Evolutionary conservation across 2,113 vertebrate genomes (phyloP), one percentile per base, ranked within the genome.

Genomic region (mouse (Mus musculus)): DNA sequence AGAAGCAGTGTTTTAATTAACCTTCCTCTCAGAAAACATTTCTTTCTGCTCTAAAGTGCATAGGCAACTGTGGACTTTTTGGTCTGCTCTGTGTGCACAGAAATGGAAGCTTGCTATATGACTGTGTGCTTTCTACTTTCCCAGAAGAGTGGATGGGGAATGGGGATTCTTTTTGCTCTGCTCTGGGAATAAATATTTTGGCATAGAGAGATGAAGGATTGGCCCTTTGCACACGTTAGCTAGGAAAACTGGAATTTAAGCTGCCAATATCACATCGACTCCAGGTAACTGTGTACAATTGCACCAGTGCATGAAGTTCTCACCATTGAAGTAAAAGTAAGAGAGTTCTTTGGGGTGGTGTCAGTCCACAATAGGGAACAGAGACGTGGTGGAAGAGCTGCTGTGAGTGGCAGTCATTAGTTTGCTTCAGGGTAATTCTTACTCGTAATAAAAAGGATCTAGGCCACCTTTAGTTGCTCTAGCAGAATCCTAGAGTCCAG

Each of bases 1-100:
- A 63, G 24, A 42, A 96, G 90, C 69, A 10, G 0, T 22, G 78
- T 75, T 98, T 98, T 96, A 91, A 84, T 46, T 81, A 17, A 75
- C 14, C 7, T 93, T 67, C 82, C 30, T 54, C 22, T 36, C 33
- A 91, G 72, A 67, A 93, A 61, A 90, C 16, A 14, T 80, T 33
- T 91, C 88, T 71, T 89, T 59, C 10, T 85, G 61, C 63, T 84
- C 59, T 81, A 30, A 65, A 8, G 30, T 82, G 13, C 78, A 46
- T 59, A 75, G 22, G 65, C 26, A 0, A 1, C 49, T 78, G 49
- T 69, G 59, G 56, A 54, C 92, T n/a, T 28, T 39, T 46, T 33
- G 13, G 5, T 42, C 13, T 22, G 19, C 42, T 84, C 75, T 61
- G 6, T 61, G 6, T 49, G 20, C 26, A 49, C 7, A 20, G 85